Conservation (phyloP, 2,113 vertebrate species). For the Eurystomus gularis region DNA sequence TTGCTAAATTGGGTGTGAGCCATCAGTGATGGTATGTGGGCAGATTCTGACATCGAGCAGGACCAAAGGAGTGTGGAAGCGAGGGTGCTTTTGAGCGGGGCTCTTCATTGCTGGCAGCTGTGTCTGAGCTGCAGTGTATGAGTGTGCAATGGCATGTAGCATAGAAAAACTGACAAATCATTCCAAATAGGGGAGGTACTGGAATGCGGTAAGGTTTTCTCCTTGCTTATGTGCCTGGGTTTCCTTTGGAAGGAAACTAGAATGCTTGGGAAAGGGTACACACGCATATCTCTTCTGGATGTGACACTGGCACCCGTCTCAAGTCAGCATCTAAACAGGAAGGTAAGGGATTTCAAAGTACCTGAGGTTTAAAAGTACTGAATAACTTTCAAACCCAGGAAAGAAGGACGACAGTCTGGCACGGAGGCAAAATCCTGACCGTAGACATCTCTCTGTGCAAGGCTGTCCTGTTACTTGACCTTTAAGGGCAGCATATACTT, state of each 20-base stretch:
- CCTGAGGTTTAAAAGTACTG: not conserved
- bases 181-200: accelerated
- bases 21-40: not conserved
- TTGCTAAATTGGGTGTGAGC: not conserved
- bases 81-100: not conserved
- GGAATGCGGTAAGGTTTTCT: not conserved
- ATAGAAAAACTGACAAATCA: not conserved
- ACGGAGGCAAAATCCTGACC: not conserved
- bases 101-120: not conserved
- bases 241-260: not conserved
- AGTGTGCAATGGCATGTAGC: not conserved
- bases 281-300: not conserved
- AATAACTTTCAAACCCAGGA: not conserved
- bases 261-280: not conserved
- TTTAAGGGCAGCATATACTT: not conserved
- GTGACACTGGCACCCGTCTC: not conserved
- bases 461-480: not conserved
- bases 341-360: not conserved
- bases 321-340: not conserved
- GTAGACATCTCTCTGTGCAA: not conserved
- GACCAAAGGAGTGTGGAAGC: not conserved
- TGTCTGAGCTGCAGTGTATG: not conserved
- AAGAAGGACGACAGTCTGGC: not conserved
- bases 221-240: not conserved
- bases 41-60: not conserved